Evolutionary conservation across 92 coral and sea anemone species (phyloP).

Genomic region (Epizoanthus illoricatus): DNA sequence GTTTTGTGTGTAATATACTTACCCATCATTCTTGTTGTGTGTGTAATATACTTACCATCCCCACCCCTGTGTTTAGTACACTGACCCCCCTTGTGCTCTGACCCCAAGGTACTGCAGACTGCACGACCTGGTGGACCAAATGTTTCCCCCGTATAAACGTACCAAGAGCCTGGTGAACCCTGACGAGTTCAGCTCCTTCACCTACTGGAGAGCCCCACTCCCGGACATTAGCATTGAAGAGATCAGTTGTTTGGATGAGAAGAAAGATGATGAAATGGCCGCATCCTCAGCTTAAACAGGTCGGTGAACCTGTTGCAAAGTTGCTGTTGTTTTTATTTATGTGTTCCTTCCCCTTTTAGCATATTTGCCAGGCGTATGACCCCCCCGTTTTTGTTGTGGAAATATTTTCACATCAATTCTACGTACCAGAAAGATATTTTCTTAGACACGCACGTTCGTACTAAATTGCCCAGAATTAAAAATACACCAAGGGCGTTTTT

Average conservation of each 20-base stretch:
- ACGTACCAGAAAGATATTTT: too few species aligned
- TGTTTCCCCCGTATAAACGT: slow-evolving; percentile 91
- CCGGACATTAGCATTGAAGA: slow-evolving; percentile 56
- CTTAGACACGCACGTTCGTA: too few species aligned
- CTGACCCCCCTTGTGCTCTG: background rate
- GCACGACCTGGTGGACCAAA: slow-evolving; percentile 92
- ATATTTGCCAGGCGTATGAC: too few species aligned
- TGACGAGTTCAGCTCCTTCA: slow-evolving; percentile 95
- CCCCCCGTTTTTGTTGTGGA: too few species aligned
- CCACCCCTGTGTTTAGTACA: background rate
- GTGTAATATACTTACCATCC: background rate
- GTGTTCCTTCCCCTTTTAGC: too few species aligned
- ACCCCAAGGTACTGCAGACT: slow-evolving; percentile 74
- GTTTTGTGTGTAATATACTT: too few species aligned
- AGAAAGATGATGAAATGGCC: slow-evolving; percentile 43
- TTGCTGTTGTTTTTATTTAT: too few species aligned
- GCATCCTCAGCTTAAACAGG: slow-evolving; percentile 34
- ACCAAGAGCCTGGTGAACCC: slow-evolving; percentile 79
- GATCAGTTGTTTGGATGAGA: slow-evolving; percentile 33
- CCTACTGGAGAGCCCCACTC: slow-evolving; percentile 95
- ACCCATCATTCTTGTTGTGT: background rate
- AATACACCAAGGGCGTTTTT: too few species aligned
- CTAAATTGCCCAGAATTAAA: too few species aligned
- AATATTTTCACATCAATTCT: too few species aligned
- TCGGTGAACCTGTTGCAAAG: background rate